Evolutionary conservation across 2,888 invertebrate species (phyloP), one percentile per base, ranked within the genome.

Genomic region (Fragum whitleyi): DNA sequence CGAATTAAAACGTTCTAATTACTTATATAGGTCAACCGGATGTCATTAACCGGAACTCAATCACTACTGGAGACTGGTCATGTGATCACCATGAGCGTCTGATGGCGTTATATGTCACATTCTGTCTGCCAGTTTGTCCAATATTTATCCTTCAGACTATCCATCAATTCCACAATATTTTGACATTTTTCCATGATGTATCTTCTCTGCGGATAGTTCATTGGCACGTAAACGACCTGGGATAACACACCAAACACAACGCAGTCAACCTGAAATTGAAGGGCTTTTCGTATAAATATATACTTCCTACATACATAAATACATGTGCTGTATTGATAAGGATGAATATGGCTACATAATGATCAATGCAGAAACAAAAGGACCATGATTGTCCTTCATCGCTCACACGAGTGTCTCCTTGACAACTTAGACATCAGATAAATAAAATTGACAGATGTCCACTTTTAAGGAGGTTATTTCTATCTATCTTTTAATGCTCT

Each of bases 221-320:
- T 84, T 94, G 98, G 97, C 92, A 98, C 96, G 95, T 97, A 98
- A 93, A 97, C 96, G 91, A 98, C 96, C 95, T 98, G 98, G 88
- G 97, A 97, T 92, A 98, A 96, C 93, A 97, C 97, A 42, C 98
- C 96, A 95, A 99, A 99, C 83, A 97, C 97, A 53, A 98, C 97
- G 77, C 98, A 97, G 94, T 99, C 99, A 95, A 98, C 95, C 97
- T 97, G 95, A 59, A 91, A n/a, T n/a, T n/a, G n/a, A 87, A n/a
- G n/a, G n/a, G n/a, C n/a, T n/a, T n/a, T n/a, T n/a, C n/a, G n/a
- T n/a, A n/a, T n/a, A n/a, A n/a, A n/a, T n/a, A n/a, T n/a, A n/a
- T n/a, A n/a, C n/a, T n/a, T n/a, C n/a, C n/a, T n/a, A n/a, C n/a
- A n/a, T n/a, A n/a, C n/a, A n/a, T n/a, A n/a, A n/a, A n/a, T n/a